A percentile compares a stretch with the other conserved stretches of the same genome.
Evolutionary conservation across 2,888 invertebrate genomes (phyloP).

Genomic region (Ichneumoninae sp.): DNA sequence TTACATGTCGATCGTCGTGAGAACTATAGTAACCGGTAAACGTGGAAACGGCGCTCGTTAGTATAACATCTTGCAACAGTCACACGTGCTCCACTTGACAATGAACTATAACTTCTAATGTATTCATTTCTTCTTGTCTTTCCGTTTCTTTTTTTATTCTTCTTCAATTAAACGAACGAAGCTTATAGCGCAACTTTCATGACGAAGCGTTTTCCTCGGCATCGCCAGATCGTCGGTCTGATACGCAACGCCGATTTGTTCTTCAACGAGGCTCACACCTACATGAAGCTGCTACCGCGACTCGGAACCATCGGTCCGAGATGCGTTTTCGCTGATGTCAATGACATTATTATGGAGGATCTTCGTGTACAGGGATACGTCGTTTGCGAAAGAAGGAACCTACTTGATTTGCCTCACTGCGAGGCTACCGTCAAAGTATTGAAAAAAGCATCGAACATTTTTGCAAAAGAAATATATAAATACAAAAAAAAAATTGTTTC

Average conservation of each 20-base stretch:
- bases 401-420: conserved; percentile 74
- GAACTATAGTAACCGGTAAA: conserved; percentile 71
- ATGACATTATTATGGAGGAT: conserved; percentile 76
- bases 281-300: conserved; percentile 70
- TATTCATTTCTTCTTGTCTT: conserved; percentile 10
- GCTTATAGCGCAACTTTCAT: conserved; percentile 73
- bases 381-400: conserved; percentile 69
- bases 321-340: conserved; percentile 70
- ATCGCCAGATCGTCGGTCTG: conserved; percentile 60
- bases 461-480: neutral
- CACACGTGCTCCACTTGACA: neutral
- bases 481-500: neutral
- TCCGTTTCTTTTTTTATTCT: conserved; percentile 15
- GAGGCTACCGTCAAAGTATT: conserved; percentile 71
- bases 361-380: conserved; percentile 69
- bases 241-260: conserved; percentile 70
- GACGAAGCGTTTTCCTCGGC: conserved; percentile 70
- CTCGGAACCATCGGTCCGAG: conserved; percentile 70
- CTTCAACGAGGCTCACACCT: conserved; percentile 72
- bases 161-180: conserved; percentile 53
- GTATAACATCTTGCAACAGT: conserved; percentile 54
- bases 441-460: neutral
- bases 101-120: conserved; percentile 6
- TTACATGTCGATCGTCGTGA: conserved; percentile 74
- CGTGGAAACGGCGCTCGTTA: conserved; percentile 71